These are phyloP conservation scores for Orthosia gothica DNA, from an alignment of 2,888 invertebrate species.

Conservation along the genomic window DNA sequence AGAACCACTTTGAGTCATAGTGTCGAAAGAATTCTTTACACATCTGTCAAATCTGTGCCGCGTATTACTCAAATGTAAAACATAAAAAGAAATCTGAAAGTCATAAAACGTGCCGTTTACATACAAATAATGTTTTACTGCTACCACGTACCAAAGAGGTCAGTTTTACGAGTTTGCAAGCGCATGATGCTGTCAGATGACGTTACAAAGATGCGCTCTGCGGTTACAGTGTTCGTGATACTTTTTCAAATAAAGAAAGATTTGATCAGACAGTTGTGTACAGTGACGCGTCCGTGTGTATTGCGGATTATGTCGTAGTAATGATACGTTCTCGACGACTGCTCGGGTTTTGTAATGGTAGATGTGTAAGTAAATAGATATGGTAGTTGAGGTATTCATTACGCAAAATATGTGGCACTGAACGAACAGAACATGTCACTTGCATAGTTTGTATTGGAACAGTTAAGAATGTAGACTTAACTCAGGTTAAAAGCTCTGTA, in stretches of 20 bases:
- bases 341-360: conserved; percentile 49
- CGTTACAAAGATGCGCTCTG: conserved; percentile 55
- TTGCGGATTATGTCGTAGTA: conserved; percentile 46
- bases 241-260: conserved; percentile 56
- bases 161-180: conserved; percentile 54
- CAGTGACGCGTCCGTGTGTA: conserved; percentile 36
- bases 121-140: conserved; percentile 31
- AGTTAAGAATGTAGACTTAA: background rate
- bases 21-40: conserved; percentile 31
- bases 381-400: conserved; percentile 32
- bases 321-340: conserved; percentile 38
- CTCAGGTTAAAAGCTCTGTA: background rate
- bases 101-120: conserved; percentile 29
- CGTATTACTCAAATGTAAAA: conserved; percentile 35
- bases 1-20: background rate
- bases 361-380: conserved; percentile 55
- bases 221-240: conserved; percentile 51
- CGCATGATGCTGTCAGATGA: conserved; percentile 56
- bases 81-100: conserved; percentile 35
- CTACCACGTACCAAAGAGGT: conserved; percentile 42
- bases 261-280: conserved; percentile 62
- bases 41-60: conserved; percentile 39
- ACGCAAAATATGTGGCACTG: conserved; percentile 31
- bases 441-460: background rate
- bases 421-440: background rate